Base-by-base conservation (phyloP, 2,797 vertebrate genomes). In the Semotilus atromaculatus region DNA sequence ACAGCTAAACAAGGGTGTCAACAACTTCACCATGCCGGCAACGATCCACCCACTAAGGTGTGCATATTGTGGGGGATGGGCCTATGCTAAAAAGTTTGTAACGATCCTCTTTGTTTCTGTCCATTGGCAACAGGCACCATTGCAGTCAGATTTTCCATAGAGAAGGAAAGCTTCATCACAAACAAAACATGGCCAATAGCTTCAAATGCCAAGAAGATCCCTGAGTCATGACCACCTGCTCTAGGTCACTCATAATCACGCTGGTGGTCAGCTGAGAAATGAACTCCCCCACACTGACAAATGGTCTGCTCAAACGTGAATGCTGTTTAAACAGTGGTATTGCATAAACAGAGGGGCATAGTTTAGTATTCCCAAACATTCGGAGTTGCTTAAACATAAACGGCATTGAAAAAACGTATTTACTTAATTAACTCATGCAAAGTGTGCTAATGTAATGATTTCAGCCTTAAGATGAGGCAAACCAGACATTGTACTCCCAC, bases 1-100 rank as follows among this genome's bases (percentile, higher is more conserved):
- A 78, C 82, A 88, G 85, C 86, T 81, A 81, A 85, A 60, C 23
- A 45, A 66, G 81, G 75, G 77, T 73, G 86, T 78, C 78, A 80
- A 53, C 55, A 66, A 48, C 79, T 79, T 73, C 82, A 85, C 66
- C 23, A 53, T 81, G 85, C 84, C 53, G 40, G 62, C 84, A 87
- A 78, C 10, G 73, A 79, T 73, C 73, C 74, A 64, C 60, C 45
- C 86, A 72, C 53, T 67, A 77, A 89, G 76, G 73, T 85, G n/a
- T 14, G 40, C 58, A 81, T 82, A 29, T 45, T 21, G 2, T 67
- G 71, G 70, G 71, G 71, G 79, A 83, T 48, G 81, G 80, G 80
- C 23, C n/a, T 76, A 53, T 80, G 81, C 72, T 48, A 80, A 79
- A 76, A 43, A 66, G 51, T 58, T 74, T 79, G 18, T 74, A 48